A percentile compares a stretch with the other conserved stretches of the same genome.
Evolutionary conservation across 2,888 invertebrate species (phyloP).

Genomic region (Imbricaverruca yamaguchii): DNA sequence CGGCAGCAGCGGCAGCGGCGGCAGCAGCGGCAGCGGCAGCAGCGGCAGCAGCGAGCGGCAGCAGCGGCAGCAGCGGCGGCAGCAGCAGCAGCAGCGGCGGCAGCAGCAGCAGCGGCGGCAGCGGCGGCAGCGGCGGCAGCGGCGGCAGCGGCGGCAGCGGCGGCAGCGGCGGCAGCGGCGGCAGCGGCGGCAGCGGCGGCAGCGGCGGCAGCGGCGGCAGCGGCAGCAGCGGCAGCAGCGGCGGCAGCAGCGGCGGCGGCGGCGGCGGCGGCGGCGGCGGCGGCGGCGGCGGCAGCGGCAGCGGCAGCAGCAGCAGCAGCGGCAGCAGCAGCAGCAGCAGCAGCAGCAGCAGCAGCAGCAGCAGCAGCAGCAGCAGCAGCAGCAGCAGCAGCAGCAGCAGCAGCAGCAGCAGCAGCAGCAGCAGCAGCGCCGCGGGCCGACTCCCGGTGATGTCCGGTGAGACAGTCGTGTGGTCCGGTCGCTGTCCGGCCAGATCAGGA

Average conservation of each 20-base stretch:
- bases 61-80: background rate
- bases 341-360: background rate
- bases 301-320: background rate
- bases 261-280: background rate
- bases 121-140: background rate
- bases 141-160: background rate
- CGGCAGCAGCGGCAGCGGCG: background rate
- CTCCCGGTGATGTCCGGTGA: background rate
- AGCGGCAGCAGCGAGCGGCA: background rate
- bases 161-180: background rate
- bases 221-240: background rate
- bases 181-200: background rate
- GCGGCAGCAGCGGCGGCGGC: background rate
- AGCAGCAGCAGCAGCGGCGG: background rate
- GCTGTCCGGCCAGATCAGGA: no score
- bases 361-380: constrained; percentile 11
- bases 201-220: background rate
- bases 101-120: background rate
- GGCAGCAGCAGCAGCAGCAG: background rate
- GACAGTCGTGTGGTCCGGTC: no score
- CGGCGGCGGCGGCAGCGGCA: background rate
- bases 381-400: background rate
- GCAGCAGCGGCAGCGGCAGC: constrained; percentile 5
- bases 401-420: constrained; percentile 8
- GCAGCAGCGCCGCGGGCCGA: background rate